Evolutionary conservation across 2,888 invertebrate species (phyloP).

Genomic region (Amphipoea oculea): DNA sequence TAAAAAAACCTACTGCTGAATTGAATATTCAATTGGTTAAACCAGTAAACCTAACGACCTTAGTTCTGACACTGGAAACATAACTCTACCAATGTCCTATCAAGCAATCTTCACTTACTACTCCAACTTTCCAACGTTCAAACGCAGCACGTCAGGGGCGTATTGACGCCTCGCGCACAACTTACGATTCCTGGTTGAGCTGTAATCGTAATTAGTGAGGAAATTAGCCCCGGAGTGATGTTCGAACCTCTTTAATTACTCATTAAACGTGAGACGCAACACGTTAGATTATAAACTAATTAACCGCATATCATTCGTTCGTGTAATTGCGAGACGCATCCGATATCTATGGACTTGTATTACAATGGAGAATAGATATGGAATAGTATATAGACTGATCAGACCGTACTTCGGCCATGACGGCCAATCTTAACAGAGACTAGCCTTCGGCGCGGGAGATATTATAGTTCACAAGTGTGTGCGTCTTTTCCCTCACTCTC

Average conservation of each 20-base stretch:
- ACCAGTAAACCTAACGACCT: background rate
- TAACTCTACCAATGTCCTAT: conserved; percentile 12
- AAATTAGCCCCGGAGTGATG: conserved; percentile 82
- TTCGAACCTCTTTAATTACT: conserved; percentile 73
- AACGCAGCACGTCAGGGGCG: conserved; percentile 76
- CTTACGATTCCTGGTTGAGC: conserved; percentile 77
- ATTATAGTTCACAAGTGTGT: no score
- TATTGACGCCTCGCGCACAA: conserved; percentile 81
- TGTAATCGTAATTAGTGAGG: conserved; percentile 83
- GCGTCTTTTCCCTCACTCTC: no score
- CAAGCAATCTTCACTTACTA: background rate
- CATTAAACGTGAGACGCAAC: conserved; percentile 76
- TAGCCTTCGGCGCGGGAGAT: no score
- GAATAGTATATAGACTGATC: no score
- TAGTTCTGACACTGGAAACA: background rate
- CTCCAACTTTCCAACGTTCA: conserved; percentile 28
- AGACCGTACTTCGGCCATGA: no score
- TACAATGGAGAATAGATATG: background rate
- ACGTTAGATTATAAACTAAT: conserved; percentile 71
- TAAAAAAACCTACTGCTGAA: no score
- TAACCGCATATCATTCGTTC: conserved; percentile 53
- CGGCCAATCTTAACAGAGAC: no score
- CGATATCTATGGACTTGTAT: background rate
- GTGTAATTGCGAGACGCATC: conserved; percentile 38
- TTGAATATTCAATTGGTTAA: background rate